A percentile compares a stretch with the other conserved stretches of the same genome.
phyloP scores from a whole-genome alignment of 2,888 invertebrate species.

The Hypsopygia costalis region DNA sequence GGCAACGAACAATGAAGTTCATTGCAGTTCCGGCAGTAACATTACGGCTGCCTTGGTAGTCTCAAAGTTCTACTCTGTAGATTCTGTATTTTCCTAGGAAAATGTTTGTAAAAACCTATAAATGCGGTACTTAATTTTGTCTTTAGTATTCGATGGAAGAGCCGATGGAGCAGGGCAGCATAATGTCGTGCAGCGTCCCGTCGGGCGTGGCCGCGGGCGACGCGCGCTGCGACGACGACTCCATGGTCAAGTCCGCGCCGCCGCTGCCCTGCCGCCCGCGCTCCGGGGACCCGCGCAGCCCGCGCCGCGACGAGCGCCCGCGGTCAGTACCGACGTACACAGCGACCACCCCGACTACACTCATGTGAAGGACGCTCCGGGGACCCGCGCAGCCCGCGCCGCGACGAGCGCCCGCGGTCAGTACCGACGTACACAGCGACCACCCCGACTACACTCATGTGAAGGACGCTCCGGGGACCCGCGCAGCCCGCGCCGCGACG shows the following conservation, averaged over 20 bases:
- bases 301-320: conserved; percentile 12
- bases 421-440: not conserved
- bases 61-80: too few species aligned
- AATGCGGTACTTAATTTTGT: conserved; percentile 2
- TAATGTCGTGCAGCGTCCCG: conserved; percentile 62
- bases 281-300: conserved; percentile 66
- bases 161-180: conserved; percentile 46
- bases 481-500: conserved; percentile 38
- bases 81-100: too few species aligned
- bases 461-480: conserved; percentile 64
- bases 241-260: conserved; percentile 63
- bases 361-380: too few species aligned
- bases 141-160: conserved; percentile 62
- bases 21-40: too few species aligned
- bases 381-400: conserved; percentile 56
- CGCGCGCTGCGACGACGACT: conserved; percentile 23
- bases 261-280: conserved; percentile 56
- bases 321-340: not conserved
- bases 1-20: too few species aligned
- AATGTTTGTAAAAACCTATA: too few species aligned
- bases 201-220: conserved; percentile 26
- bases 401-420: too few species aligned
- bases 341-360: conserved; percentile 30
- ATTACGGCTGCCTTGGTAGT: too few species aligned
- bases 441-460: too few species aligned